These are phyloP conservation scores for Notodonta dromedarius DNA, from an alignment of 2,888 invertebrate species.

Conservation along the genomic window DNA sequence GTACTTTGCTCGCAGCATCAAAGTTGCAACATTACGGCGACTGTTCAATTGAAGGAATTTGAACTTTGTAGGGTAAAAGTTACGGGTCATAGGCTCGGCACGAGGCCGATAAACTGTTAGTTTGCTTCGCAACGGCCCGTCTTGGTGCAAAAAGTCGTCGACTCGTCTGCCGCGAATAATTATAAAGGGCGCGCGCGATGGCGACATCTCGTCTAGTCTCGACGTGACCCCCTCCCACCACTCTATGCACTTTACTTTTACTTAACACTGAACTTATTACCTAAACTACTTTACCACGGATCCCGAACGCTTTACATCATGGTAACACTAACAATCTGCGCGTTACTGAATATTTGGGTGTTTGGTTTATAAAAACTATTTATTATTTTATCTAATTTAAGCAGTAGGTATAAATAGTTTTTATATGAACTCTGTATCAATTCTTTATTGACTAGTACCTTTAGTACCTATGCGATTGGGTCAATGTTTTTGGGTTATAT, in stretches of 20 bases:
- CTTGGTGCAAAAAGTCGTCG: constrained; percentile 66
- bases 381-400: no score
- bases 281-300: constrained; percentile 8
- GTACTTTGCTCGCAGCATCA: constrained; percentile 41
- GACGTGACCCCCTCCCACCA: constrained; percentile 35
- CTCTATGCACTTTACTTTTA: constrained; percentile 32
- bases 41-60: constrained; percentile 30
- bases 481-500: background rate
- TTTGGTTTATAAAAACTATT: no score
- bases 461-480: background rate
- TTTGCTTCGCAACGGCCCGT: constrained; percentile 47
- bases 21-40: constrained; percentile 23
- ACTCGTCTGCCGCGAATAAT: constrained; percentile 68
- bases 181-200: constrained; percentile 64
- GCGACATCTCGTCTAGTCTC: constrained; percentile 72
- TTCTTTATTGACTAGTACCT: constrained; percentile 14
- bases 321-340: background rate
- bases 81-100: constrained; percentile 37
- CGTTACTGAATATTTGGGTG: background rate
- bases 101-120: constrained; percentile 38
- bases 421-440: no score
- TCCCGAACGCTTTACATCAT: constrained; percentile 5
- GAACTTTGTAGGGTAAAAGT: constrained; percentile 36
- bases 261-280: constrained; percentile 28
- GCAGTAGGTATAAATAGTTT: no score